phyloP scores from a whole-genome alignment of 2,113 vertebrate species.

The Cebidichthys violaceus region DNA sequence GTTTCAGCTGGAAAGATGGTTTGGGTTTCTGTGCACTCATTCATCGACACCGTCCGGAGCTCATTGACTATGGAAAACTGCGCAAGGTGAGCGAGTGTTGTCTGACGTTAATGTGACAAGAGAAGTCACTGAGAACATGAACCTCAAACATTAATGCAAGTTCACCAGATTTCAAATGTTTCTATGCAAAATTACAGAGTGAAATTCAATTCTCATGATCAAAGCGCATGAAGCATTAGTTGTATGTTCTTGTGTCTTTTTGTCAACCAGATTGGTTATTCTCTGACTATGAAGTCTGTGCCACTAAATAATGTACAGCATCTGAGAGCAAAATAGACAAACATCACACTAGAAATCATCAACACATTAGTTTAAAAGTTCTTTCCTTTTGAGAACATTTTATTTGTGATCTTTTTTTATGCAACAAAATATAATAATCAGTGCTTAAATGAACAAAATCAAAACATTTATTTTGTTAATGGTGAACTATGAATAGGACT shows the following conservation, averaged over 20 bases:
- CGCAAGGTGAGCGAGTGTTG: constrained; percentile 88
- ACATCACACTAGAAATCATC: not conserved
- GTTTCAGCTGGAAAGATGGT: constrained; percentile 95
- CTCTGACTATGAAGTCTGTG: not conserved
- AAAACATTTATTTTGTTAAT: not conserved
- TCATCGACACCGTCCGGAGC: constrained; percentile 97
- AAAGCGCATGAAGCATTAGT: not conserved
- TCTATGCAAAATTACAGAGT: not conserved
- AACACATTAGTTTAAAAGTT: not conserved
- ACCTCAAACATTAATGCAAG: not conserved
- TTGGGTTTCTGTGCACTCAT: constrained; percentile 99
- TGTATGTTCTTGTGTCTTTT: not conserved
- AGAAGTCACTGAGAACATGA: not conserved
- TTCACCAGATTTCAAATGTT: not conserved
- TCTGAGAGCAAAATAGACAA: not conserved
- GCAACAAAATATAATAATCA: not conserved
- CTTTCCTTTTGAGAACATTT: not conserved
- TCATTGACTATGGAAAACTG: constrained; percentile 97
- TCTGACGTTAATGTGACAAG: not conserved
- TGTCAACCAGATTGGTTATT: not conserved
- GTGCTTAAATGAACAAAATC: not conserved
- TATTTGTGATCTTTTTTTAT: no score
- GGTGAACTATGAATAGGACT: not conserved
- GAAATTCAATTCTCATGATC: not conserved
- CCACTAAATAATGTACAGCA: not conserved